A percentile compares a stretch with the other conserved stretches of the same genome.
These are phyloP conservation scores for Perca schrenkii DNA, from an alignment of 2,113 vertebrate genomes.

Conservation along the genomic window DNA sequence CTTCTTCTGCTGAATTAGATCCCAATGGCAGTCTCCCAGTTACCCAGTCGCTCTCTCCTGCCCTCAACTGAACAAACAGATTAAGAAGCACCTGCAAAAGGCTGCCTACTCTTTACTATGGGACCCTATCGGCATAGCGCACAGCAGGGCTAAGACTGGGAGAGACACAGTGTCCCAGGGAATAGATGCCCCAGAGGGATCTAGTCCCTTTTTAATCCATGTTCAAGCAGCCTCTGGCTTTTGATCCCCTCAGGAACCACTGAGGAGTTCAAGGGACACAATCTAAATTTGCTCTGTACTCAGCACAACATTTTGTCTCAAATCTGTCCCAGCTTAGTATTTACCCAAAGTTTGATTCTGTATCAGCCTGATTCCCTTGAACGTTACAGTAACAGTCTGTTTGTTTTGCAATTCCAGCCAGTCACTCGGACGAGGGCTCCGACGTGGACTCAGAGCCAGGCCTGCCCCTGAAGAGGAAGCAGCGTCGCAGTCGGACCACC, in stretches of 20 bases:
- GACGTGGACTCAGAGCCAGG: slow-evolving; percentile 98
- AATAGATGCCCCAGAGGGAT: slow-evolving; percentile 73
- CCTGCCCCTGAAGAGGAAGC: slow-evolving; percentile 96
- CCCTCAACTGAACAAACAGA: slow-evolving; percentile 83
- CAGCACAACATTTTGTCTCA: slow-evolving; percentile 61
- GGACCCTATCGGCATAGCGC: slow-evolving; percentile 63
- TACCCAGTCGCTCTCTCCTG: slow-evolving; percentile 57
- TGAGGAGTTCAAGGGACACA: slow-evolving; percentile 75
- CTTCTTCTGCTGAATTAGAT: slow-evolving; percentile 83
- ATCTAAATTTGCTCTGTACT: slow-evolving; percentile 69
- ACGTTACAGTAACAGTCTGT: slow-evolving; percentile 36
- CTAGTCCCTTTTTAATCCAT: slow-evolving; percentile 78
- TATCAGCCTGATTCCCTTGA: neutral
- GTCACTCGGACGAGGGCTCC: slow-evolving; percentile 96
- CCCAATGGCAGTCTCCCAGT: slow-evolving; percentile 77
- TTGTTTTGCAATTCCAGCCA: slow-evolving; percentile 81
- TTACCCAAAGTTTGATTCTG: slow-evolving; percentile 21
- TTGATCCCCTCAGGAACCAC: slow-evolving; percentile 78
- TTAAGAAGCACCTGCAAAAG: slow-evolving; percentile 83
- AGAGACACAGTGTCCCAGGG: slow-evolving; percentile 77
- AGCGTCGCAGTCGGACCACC: slow-evolving; percentile 95
- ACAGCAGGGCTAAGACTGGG: slow-evolving; percentile 73
- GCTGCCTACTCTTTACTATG: slow-evolving; percentile 48
- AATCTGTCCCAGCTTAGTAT: slow-evolving; percentile 33
- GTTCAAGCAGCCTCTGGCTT: slow-evolving; percentile 81